Percentiles rank a stretch among this genome's conserved stretches.
These are phyloP conservation scores for Cynaeus angustus DNA, from an alignment of 2,888 invertebrate genomes.

Conservation along the genomic window DNA sequence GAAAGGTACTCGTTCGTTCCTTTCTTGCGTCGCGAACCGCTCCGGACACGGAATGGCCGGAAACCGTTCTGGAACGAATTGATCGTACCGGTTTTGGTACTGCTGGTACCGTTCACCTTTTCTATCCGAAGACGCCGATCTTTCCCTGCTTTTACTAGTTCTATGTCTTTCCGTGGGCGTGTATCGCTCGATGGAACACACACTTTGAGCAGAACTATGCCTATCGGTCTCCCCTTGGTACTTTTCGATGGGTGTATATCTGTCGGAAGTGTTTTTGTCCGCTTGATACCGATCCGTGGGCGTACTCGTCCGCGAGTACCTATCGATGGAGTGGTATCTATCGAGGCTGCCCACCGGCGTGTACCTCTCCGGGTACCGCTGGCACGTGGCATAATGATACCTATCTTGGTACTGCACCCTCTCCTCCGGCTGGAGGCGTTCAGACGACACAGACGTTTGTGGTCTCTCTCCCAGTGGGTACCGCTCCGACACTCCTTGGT, in stretches of 20 bases:
- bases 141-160: constrained; percentile 60
- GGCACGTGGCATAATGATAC: constrained; percentile 59
- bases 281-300: constrained; percentile 68
- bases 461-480: constrained; percentile 71
- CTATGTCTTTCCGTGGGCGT: constrained; percentile 65
- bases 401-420: constrained; percentile 56
- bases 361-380: constrained; percentile 63
- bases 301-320: constrained; percentile 67
- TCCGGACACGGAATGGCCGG: constrained; percentile 60
- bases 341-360: constrained; percentile 65
- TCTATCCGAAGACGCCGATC: constrained; percentile 61
- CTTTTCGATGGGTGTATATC: constrained; percentile 64
- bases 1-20: constrained; percentile 56
- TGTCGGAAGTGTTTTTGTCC: constrained; percentile 68
- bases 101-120: constrained; percentile 56
- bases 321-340: constrained; percentile 65
- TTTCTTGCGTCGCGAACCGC: constrained; percentile 64
- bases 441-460: constrained; percentile 71
- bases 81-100: constrained; percentile 56
- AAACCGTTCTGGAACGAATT: constrained; percentile 57
- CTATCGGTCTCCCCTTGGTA: constrained; percentile 53
- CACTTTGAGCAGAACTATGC: constrained; percentile 59
- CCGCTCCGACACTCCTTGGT: constrained; percentile 68
- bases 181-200: constrained; percentile 64
- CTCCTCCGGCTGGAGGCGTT: constrained; percentile 57